Conservation (phyloP, 2,888 invertebrate genomes). For the Crioceris asparagi region DNA sequence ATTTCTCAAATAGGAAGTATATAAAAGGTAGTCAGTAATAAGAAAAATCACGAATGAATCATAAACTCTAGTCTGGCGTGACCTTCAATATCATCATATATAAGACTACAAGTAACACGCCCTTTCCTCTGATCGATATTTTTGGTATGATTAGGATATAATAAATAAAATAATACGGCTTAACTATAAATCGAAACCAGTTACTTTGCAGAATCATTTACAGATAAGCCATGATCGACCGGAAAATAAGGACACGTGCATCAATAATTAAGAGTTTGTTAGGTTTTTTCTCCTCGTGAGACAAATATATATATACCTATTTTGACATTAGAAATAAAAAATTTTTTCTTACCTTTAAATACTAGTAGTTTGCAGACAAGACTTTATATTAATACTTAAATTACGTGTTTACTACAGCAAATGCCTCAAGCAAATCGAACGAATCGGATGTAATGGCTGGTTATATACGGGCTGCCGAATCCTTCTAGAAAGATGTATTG, state of each 20-base stretch:
- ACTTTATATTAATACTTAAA: conserved; percentile 26
- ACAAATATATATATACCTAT: not conserved
- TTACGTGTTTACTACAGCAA: conserved; percentile 22
- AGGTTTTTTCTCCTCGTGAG: no score
- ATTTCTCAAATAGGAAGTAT: not conserved
- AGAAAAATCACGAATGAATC: not conserved
- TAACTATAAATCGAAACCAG: no score
- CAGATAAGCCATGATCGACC: no score
- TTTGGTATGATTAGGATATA: no score
- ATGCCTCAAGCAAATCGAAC: conserved; percentile 29
- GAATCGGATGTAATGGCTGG: conserved; percentile 28
- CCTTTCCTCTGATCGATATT: no score
- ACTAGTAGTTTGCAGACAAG: conserved; percentile 28
- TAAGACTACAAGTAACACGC: not conserved
- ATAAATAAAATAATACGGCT: no score
- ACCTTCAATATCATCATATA: conserved; percentile 1
- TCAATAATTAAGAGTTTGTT: not conserved
- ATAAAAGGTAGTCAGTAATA: not conserved
- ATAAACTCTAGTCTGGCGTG: conserved; percentile 4
- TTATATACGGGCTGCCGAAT: conserved; percentile 27
- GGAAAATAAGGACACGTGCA: not conserved
- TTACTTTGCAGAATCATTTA: no score
- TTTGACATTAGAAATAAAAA: conserved; percentile 4
- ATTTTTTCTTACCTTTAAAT: conserved; percentile 23
- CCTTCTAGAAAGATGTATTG: no score